Evolutionary conservation across 1,140 invertebrate genomes (phyloP), one percentile per base, ranked within the genome.

Genomic region (Nebria ingens): DNA sequence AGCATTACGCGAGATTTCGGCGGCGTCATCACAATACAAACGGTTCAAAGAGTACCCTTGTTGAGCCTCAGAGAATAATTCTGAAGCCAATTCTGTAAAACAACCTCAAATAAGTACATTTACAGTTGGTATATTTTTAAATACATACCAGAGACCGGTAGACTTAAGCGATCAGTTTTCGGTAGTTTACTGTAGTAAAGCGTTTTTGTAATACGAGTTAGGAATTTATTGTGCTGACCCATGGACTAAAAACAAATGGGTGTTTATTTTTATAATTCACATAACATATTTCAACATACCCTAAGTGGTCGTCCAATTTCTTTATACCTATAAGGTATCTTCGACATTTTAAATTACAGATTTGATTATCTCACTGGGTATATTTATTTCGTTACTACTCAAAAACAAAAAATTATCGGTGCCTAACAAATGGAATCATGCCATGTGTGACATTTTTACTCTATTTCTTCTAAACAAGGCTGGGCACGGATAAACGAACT

Each of bases 121-220:
- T 22, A 56, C n/a, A 55, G 50, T 65, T 49, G 19, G 21, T 19
- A 40, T 50, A n/a, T 2, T 20, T 54, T 61, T 54, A 61, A 60
- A 64, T 20, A 75, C 72, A 68, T 69, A 86, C 87, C 86, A 73
- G 87, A 89, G 53, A 90, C 79, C 51, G 87, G 87, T 29, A 91
- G 73, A 66, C 87, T 89, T 13, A 89, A 73, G 56, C 83, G 76
- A 61, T 87, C 83, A 55, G 82, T 79, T 51, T 73, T 73, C 20
- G 87, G 84, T 34, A 85, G 68, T 69, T 85, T 80, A 54, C 87
- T 85, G 77, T 91, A 93, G 68, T 93, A 93, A 2, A 93, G 72
- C 0, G 88, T 87, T 71, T 93, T 93, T 0, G 79, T 81, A 53
- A 93, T 86, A 59, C 90, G 76, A 59, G 83, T 79, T 52, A 89